Conservation (phyloP, 2,113 vertebrate species). For the Gavia stellata region DNA sequence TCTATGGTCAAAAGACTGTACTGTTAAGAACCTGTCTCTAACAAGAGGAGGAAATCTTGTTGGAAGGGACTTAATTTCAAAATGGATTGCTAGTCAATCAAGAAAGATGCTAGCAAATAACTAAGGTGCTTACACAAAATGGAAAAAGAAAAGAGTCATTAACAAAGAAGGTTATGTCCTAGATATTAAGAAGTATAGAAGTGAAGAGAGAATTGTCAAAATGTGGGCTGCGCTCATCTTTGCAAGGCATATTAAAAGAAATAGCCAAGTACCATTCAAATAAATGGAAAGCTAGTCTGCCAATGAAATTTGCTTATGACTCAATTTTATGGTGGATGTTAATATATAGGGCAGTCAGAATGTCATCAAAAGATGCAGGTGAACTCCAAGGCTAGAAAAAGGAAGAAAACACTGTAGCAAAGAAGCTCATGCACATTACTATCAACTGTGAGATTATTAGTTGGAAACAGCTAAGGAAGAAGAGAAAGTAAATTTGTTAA, state of each 20-base stretch:
- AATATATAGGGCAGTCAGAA: neutral
- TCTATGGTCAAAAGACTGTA: neutral
- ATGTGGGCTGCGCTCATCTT: neutral
- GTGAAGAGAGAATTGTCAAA: neutral
- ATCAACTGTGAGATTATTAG: neutral
- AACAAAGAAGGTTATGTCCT: neutral
- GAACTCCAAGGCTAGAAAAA: neutral
- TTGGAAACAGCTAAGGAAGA: neutral
- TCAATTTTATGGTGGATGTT: neutral
- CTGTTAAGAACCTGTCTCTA: neutral
- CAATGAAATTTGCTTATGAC: neutral
- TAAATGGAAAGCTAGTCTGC: neutral
- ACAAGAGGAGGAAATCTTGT: neutral
- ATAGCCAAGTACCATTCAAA: neutral
- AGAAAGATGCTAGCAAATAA: neutral
- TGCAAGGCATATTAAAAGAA: neutral
- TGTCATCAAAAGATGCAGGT: neutral
- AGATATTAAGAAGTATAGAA: neutral
- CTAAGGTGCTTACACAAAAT: neutral
- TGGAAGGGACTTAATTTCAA: neutral
- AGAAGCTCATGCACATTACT: neutral
- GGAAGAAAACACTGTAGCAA: neutral
- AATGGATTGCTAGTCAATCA: neutral
- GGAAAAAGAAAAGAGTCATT: neutral
- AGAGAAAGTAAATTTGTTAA: neutral